A percentile compares a stretch with the other conserved stretches of the same genome.
These are phyloP conservation scores for Passer montanus DNA, from an alignment of 2,113 vertebrate species.

Conservation along the genomic window DNA sequence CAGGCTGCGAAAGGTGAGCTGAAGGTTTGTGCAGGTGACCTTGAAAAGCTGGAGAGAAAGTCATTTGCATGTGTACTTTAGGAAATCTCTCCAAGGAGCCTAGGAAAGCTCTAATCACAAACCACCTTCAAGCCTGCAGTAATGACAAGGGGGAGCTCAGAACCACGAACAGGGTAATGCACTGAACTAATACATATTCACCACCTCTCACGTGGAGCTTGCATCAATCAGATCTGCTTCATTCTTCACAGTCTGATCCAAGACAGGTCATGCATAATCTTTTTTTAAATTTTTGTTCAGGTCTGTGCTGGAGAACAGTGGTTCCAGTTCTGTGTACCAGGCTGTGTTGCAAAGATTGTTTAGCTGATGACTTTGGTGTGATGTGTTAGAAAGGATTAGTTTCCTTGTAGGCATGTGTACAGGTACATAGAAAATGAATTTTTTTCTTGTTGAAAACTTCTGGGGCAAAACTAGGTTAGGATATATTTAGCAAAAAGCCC, in stretches of 20 bases:
- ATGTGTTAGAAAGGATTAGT: not conserved
- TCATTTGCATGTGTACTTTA: not conserved
- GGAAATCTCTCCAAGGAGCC: slow-evolving; percentile 21
- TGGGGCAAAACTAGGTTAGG: not conserved
- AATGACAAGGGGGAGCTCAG: slow-evolving; percentile 23
- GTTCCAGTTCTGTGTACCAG: not conserved
- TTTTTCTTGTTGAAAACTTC: not conserved
- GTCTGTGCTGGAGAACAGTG: not conserved
- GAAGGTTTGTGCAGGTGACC: not conserved
- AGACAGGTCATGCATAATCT: not conserved
- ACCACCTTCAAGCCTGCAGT: not conserved
- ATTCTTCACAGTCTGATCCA: not conserved
- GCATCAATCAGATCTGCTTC: not conserved
- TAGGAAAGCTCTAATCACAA: not conserved
- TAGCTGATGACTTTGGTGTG: not conserved
- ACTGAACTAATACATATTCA: slow-evolving; percentile 14
- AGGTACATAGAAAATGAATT: not conserved
- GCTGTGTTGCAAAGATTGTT: not conserved
- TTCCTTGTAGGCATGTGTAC: not conserved
- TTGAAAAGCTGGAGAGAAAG: not conserved
- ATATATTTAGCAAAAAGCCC: slow-evolving; percentile 2
- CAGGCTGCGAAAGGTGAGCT: not conserved
- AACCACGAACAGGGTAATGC: not conserved
- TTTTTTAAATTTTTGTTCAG: not conserved
- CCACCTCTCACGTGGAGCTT: not conserved